phyloP scores from a whole-genome alignment of 2,797 vertebrate species.

The Myotis myotis region DNA sequence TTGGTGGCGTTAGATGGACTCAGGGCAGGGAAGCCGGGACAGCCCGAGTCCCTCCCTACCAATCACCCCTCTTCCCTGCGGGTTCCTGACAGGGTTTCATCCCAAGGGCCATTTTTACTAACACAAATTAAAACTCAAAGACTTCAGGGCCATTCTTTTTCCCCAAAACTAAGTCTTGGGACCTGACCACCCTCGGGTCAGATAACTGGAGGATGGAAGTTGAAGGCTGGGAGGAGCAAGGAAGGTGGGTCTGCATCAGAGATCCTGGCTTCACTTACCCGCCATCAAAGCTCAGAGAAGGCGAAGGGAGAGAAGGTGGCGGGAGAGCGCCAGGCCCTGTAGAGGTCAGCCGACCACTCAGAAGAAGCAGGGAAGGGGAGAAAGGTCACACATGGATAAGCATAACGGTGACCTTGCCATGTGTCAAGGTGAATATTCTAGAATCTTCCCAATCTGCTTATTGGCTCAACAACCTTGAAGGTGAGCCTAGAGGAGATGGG shows the following conservation, averaged over 20 bases:
- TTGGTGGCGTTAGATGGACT: not conserved
- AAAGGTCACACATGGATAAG: not conserved
- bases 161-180: not conserved
- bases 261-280: not conserved
- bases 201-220: not conserved
- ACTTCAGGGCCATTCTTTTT: not conserved
- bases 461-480: not conserved
- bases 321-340: not conserved
- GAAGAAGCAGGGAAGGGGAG: too few species aligned
- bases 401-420: not conserved
- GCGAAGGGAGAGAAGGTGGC: not conserved
- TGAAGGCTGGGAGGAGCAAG: not conserved
- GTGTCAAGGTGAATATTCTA: not conserved
- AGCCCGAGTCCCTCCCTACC: fast-evolving
- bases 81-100: not conserved
- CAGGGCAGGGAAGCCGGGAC: not conserved
- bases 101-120: not conserved
- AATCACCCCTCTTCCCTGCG: fast-evolving
- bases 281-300: fast-evolving
- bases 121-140: not conserved
- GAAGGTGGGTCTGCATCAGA: not conserved
- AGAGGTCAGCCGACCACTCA: not conserved
- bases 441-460: not conserved
- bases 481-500: not conserved
- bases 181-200: not conserved